A percentile compares a stretch with the other conserved stretches of the same genome.
Evolutionary conservation across 2,888 invertebrate species (phyloP).

Genomic region (Nycteola revayana): DNA sequence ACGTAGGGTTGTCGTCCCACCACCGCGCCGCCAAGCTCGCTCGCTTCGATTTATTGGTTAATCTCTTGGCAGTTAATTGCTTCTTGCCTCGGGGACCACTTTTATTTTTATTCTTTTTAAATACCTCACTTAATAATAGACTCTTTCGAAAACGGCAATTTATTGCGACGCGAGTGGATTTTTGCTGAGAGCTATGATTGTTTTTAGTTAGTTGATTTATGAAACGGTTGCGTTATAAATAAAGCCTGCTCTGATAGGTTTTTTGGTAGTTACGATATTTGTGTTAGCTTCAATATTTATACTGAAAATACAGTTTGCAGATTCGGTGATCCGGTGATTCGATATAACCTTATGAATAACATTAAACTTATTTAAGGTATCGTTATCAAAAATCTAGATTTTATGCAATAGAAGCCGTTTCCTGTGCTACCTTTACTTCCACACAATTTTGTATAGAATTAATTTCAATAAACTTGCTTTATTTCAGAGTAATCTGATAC

Average conservation of each 20-base stretch:
- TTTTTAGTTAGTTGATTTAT: constrained; percentile 33
- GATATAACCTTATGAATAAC: not conserved
- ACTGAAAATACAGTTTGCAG: too few species aligned
- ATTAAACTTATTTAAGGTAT: not conserved
- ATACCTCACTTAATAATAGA: constrained; percentile 47
- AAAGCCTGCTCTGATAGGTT: too few species aligned
- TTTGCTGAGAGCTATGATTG: constrained; percentile 30
- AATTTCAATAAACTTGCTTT: constrained; percentile 28
- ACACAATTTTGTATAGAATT: constrained; percentile 20
- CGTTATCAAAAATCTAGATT: not conserved
- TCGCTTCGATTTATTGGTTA: constrained; percentile 49
- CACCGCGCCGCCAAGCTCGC: constrained; percentile 20
- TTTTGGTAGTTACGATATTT: too few species aligned
- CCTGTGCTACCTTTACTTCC: too few species aligned
- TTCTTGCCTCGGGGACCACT: constrained; percentile 28
- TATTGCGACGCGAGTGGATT: constrained; percentile 37
- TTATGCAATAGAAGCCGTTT: not conserved
- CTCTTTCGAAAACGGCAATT: constrained; percentile 41
- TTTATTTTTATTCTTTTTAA: constrained; percentile 47
- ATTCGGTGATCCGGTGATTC: too few species aligned
- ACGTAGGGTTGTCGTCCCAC: constrained; percentile 30
- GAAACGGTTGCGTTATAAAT: constrained; percentile 1
- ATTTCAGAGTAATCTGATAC: not conserved
- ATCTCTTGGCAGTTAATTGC: constrained; percentile 53
- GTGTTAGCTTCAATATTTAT: too few species aligned